phyloP scores from a whole-genome alignment of 2,888 invertebrate genomes.

The Nephrotoma guestfalica region DNA sequence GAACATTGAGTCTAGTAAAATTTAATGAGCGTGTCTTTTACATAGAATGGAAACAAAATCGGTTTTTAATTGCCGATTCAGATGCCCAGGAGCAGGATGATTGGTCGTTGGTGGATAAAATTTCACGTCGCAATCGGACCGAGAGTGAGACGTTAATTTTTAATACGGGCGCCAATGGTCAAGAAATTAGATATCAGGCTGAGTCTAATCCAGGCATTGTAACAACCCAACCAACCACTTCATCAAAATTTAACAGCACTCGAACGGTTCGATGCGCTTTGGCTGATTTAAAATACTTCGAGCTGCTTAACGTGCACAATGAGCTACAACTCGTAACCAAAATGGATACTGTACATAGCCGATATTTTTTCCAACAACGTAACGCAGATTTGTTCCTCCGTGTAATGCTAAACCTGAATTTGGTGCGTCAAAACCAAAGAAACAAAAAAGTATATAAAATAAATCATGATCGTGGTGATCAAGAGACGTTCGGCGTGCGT shows the following conservation, averaged over 20 bases:
- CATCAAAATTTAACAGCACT: conserved; percentile 31
- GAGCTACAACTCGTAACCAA: conserved; percentile 51
- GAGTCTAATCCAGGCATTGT: neutral
- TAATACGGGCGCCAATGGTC: conserved; percentile 32
- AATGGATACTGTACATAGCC: conserved; percentile 36
- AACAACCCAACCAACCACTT: conserved; percentile 11
- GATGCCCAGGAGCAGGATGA: conserved; percentile 63
- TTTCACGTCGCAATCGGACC: conserved; percentile 28
- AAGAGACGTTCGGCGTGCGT: conserved; percentile 28
- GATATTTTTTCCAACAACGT: conserved; percentile 77
- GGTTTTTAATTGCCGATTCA: conserved; percentile 51
- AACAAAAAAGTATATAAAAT: conserved; percentile 61
- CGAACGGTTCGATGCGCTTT: conserved; percentile 42
- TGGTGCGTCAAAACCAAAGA: conserved; percentile 34
- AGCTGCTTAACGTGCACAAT: conserved; percentile 39
- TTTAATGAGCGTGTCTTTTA: conserved; percentile 38
- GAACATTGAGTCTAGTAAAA: conserved; percentile 53
- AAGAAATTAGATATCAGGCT: neutral
- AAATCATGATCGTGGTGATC: neutral
- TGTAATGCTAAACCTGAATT: conserved; percentile 24
- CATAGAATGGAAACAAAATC: conserved; percentile 74
- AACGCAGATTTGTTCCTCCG: conserved; percentile 53
- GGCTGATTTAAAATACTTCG: conserved; percentile 49
- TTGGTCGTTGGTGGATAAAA: conserved; percentile 72
- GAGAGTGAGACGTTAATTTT: conserved; percentile 28